Percentiles rank a stretch among this genome's conserved stretches.
Conservation (phyloP, 2,797 vertebrate species). For the Cuculus canorus region DNA sequence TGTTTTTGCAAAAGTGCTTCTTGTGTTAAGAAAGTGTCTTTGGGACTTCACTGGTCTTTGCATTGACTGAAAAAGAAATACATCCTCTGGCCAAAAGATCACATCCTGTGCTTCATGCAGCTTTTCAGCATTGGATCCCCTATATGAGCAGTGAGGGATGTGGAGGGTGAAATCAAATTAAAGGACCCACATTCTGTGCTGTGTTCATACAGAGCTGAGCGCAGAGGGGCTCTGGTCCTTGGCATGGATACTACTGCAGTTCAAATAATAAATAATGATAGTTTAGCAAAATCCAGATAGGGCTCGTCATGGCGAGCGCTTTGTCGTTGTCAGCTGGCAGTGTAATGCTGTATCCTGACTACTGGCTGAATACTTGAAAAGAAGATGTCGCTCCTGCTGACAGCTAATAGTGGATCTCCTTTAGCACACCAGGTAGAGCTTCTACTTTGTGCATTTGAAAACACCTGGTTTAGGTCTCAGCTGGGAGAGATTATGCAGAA, state of each 20-base stretch:
- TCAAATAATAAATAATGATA: constrained; percentile 20
- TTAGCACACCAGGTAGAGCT: constrained; percentile 50
- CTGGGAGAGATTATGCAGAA: constrained; percentile 52
- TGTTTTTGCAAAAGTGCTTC: background rate
- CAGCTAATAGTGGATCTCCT: constrained; percentile 58
- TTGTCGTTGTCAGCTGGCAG: constrained; percentile 41
- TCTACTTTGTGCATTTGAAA: constrained; percentile 57
- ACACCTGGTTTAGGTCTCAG: constrained; percentile 57
- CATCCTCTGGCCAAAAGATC: background rate
- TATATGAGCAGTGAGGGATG: background rate
- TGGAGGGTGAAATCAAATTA: background rate
- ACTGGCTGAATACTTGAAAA: constrained; percentile 42
- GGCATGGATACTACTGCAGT: background rate
- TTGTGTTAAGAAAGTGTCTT: background rate
- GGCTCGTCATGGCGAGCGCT: background rate
- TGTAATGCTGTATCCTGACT: constrained; percentile 5
- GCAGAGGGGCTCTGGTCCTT: background rate
- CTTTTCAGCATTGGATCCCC: background rate
- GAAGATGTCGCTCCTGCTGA: constrained; percentile 50
- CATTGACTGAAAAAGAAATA: background rate
- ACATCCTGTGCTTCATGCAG: background rate
- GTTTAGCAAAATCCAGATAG: background rate
- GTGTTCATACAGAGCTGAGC: background rate
- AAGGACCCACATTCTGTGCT: background rate
- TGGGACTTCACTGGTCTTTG: background rate